These are phyloP conservation scores for Scleropages formosus DNA, from an alignment of 2,797 vertebrate species.

Conservation along the genomic window DNA sequence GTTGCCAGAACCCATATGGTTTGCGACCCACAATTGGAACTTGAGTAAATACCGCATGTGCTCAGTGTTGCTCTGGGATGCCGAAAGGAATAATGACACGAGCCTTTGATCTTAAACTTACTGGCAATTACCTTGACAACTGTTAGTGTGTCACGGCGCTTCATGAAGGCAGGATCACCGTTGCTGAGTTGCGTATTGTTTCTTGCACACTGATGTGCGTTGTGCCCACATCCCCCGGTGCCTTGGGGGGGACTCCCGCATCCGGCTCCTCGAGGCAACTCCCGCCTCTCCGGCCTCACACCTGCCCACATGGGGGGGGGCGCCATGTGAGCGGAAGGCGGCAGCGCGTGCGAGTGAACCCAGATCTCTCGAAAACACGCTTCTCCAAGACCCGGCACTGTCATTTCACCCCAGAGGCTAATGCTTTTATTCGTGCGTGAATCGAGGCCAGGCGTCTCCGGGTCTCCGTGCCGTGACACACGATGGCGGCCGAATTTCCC, in stretches of 20 bases:
- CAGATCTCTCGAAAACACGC: no score
- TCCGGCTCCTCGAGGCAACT: slow-evolving; percentile 12
- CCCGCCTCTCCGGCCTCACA: slow-evolving; percentile 13
- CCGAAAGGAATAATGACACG: slow-evolving; percentile 7
- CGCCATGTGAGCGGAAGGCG: slow-evolving; percentile 9
- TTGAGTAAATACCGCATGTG: not conserved
- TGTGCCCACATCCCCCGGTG: not conserved
- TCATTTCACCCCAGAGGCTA: no score
- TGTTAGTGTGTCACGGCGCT: not conserved
- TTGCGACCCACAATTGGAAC: not conserved
- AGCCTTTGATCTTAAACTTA: slow-evolving; percentile 1
- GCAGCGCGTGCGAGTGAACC: not conserved
- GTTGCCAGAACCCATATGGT: not conserved
- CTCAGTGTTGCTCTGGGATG: slow-evolving; percentile 9
- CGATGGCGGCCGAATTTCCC: no score
- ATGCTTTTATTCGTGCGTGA: no score
- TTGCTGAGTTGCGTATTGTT: no score
- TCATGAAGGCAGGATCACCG: not conserved
- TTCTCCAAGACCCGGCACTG: no score
- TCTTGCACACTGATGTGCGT: not conserved
- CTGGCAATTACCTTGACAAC: not conserved
- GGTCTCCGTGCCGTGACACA: no score
- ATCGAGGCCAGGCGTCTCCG: no score
- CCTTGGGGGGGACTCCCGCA: slow-evolving; percentile 25
- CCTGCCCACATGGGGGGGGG: slow-evolving; percentile 23